Base-by-base conservation (phyloP, 35 echinoderm and acorn worm species). In the Stichopus chloronotus region DNA sequence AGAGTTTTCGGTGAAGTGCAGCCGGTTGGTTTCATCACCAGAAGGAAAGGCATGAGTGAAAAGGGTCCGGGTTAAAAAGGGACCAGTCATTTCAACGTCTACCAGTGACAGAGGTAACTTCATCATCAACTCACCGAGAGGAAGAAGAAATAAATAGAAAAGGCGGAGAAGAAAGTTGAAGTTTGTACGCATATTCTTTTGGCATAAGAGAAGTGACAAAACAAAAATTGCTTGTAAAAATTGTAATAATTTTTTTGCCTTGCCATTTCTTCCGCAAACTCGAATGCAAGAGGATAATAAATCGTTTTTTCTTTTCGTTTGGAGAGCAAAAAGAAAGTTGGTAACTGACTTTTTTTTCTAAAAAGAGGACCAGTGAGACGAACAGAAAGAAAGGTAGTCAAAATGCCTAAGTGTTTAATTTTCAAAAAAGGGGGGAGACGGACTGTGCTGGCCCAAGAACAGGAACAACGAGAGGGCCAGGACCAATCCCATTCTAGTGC, bases 331-430 rank as follows among this genome's bases (percentile, higher is more conserved):
- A 61, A 61, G 14, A 61, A 61, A 61, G 8, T 43, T 43, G 30
- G 30, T 43, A 43, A 43, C 30, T 43, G 30, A 43, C 30, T 43
- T 43, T 43, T 43, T 43, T 43, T 43, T 43, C 1, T 5, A 74
- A 19, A 74, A 10, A 61, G 8, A 61, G 59, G 59, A 61, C 59
- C 8, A 61, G 8, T 61, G 59, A 61, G 19, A 7, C 7, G 22
- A n/a, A 20, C 13, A 56, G 5, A 56, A 59, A 59, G 54, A 17
- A 58, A 74, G 19, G 22, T 58, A n/a, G 10, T 9, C 56, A 85
- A 85, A 17, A 85, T 85, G 82, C 82, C 82, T 85, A 85, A 85
- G 58, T 85, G 82, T 20, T 85, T 58, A 56, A 85, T 85, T 85
- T 85, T 85, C 82, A 85, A 85, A 53, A 85, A 85, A 58, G 24